Base-by-base conservation (phyloP, 2,797 vertebrate genomes). In the Molossus alvarezi region DNA sequence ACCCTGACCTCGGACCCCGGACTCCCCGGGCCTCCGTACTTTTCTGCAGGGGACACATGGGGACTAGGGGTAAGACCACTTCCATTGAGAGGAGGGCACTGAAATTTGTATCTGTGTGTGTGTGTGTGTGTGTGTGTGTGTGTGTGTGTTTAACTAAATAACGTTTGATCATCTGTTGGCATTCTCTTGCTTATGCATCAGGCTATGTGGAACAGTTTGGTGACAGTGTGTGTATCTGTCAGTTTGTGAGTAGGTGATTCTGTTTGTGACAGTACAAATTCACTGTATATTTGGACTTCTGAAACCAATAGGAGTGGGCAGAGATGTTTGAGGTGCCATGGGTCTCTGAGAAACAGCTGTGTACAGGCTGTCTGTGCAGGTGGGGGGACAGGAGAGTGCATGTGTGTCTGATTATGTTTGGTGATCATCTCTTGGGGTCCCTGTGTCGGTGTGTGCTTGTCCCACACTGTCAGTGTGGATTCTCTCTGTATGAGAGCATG, bases 161-260 rank as follows among this genome's bases (percentile, higher is more conserved):
- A 65, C 58, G 53, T 81, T 76, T 27, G 67, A 45, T 94, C 27
- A 41, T 93, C 79, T 33, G 45, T 94, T 82, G 75, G 80, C 76
- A 55, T 81, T 20, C 37, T 45, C 71, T 62, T 82, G 67, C 60
- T 71, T 94, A 37, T 75, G 64, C 72, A 48, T 71, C 67, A 67
- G 60, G 41, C 76, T 7, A 0, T 60, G 53, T 83, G 81, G 90
- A 87, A 64, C 84, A 90, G 58, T 96, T 94, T 90, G 87, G 91
- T 18, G 18, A 48, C 91, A 92, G 79, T 82, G 75, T 80, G 45
- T 58, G 57, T 88, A 67, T 72, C 58, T 90, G 88, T 86, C 94
- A 77, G 72, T 88, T 62, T 80, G 86, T 14, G 58, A 84, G 29
- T 57, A 81, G 58, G 76, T 55, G 82, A 25, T 88, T 57, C 48